Base-by-base conservation (phyloP, 1,140 invertebrate genomes). In the Dufourea novaeangliae region DNA sequence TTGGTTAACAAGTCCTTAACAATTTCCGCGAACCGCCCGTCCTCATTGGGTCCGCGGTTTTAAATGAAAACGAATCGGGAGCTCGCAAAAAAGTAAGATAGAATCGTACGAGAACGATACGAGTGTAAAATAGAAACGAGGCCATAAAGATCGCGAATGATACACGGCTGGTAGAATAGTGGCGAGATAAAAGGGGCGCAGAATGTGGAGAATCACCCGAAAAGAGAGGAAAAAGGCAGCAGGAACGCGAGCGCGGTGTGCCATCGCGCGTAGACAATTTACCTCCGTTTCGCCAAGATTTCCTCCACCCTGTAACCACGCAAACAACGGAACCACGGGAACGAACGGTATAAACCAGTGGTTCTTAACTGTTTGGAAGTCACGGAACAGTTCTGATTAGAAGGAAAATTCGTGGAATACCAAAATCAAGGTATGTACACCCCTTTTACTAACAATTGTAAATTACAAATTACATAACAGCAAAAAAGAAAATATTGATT, bases 1-100 rank as follows among this genome's bases (percentile, higher is more conserved):
- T 10, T 29, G 37, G n/a, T n/a, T 70, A 29, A 34, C 1, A 25
- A 52, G 25, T 71, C 39, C 54, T 71, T 71, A 44, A 46, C 8
- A 71, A 70, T 70, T 57, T 70, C 67, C 54, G 20, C 8, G n/a
- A 14, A 44, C 63, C 50, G 22, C 7, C 6, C 17, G 4, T 25
- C 11, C 50, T 22, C 5, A 1, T 6, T n/a, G 14, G n/a, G n/a
- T n/a, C 20, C n/a, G 4, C 7, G n/a, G 34, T 54, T 54, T 39
- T 20, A 27, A 44, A 8, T 6, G 17, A 62, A 34, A 50, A 34
- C 20, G 8, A 25, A 37, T 63, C 37, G 20, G 12, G 22, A 17
- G 12, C n/a, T n/a, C n/a, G n/a, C 4, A n/a, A 5, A 20, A 25
- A 7, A 17, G 29, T 17, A 7, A 22, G 14, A 12, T 14, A 11